phyloP scores from a whole-genome alignment of 1,140 invertebrate genomes.

The Euura saliciscinereae region DNA sequence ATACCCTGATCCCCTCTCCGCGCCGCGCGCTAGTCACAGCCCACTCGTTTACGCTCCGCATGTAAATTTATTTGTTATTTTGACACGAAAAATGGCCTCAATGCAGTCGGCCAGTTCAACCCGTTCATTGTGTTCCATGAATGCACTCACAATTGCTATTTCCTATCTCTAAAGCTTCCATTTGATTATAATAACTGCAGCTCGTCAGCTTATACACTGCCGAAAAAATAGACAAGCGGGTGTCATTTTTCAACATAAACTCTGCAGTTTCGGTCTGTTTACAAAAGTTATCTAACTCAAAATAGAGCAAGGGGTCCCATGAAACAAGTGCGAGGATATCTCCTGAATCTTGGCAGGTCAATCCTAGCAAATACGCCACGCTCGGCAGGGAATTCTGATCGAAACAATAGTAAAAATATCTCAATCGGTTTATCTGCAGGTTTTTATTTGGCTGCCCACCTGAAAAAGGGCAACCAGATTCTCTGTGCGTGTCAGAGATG shows the following conservation, averaged over 20 bases:
- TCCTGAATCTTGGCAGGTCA: too few relatives aligned
- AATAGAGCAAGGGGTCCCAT: too few relatives aligned
- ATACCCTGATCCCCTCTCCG: slow-evolving; percentile 41
- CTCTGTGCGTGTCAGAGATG: not conserved
- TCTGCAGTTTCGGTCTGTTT: too few relatives aligned
- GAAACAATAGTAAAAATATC: not conserved
- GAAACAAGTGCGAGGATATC: too few relatives aligned
- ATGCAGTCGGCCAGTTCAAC: slow-evolving; percentile 5
- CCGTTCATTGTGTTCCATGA: slow-evolving; percentile 5
- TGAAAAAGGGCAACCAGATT: not conserved
- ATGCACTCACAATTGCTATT: slow-evolving; percentile 7
- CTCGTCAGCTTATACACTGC: not conserved
- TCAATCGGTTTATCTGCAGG: not conserved
- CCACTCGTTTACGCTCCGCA: slow-evolving; percentile 46
- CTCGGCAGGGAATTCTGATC: not conserved
- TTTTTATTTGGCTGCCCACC: not conserved
- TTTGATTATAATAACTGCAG: not conserved
- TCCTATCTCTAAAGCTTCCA: not conserved
- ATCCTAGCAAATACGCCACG: too few relatives aligned
- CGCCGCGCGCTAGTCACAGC: slow-evolving; percentile 24
- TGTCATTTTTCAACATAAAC: not conserved
- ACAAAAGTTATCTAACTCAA: too few relatives aligned
- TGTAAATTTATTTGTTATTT: slow-evolving; percentile 48
- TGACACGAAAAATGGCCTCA: slow-evolving; percentile 23
- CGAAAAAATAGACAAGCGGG: not conserved